Evolutionary conservation across 1,140 invertebrate species (phyloP).

Genomic region (Notospermus geniculatus): DNA sequence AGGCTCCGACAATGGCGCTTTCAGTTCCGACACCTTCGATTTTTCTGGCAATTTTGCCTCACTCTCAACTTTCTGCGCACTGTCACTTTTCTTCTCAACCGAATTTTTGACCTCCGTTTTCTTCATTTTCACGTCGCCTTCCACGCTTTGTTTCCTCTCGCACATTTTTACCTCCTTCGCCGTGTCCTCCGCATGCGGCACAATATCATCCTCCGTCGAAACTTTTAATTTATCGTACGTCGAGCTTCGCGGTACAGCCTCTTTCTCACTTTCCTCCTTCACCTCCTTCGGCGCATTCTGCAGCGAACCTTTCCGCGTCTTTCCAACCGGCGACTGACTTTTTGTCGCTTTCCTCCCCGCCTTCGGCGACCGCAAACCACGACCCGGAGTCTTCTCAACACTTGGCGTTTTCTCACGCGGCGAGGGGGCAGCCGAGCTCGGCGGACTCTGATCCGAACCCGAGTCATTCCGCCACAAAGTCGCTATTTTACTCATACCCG

Average conservation of each 20-base stretch:
- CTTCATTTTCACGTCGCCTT: too few relatives aligned
- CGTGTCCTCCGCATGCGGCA: too few relatives aligned
- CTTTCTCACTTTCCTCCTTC: background rate
- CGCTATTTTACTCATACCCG: slow-evolving; percentile 82
- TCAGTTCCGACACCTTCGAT: too few relatives aligned
- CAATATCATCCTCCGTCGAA: too few relatives aligned
- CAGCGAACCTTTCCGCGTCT: slow-evolving; percentile 1
- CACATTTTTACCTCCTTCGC: too few relatives aligned
- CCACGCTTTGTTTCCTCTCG: too few relatives aligned
- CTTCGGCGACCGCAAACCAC: background rate
- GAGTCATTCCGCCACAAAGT: slow-evolving; percentile 77
- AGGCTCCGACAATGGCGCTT: too few relatives aligned
- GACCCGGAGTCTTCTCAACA: background rate
- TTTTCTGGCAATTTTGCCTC: too few relatives aligned
- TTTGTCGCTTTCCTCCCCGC: background rate
- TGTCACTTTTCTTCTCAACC: too few relatives aligned
- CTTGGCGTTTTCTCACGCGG: background rate
- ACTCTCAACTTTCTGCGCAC: too few relatives aligned
- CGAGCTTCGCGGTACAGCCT: slow-evolving; percentile 4
- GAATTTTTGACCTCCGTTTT: too few relatives aligned
- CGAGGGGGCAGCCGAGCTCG: background rate
- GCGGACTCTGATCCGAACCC: slow-evolving; percentile 34
- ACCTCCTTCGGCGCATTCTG: background rate
- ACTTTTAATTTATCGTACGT: slow-evolving; percentile 4
- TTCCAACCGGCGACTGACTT: background rate